Base-by-base conservation (phyloP, 2,113 vertebrate species). In the Nettapus auritus region DNA sequence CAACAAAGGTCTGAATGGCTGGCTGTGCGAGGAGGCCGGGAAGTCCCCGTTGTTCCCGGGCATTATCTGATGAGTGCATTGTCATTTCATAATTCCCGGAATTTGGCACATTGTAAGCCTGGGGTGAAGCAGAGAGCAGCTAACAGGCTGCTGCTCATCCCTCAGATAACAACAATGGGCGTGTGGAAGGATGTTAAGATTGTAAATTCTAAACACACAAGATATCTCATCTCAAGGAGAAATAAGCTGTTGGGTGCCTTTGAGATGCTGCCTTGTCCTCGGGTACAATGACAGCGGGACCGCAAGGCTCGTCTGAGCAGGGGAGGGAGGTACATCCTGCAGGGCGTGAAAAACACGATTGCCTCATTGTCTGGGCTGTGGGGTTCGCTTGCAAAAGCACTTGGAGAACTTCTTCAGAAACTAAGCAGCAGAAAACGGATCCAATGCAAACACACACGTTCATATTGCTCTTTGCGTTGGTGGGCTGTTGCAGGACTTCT, bases 51-150 rank as follows among this genome's bases (percentile, higher is more conserved):
- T 95, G 76, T 82, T 89, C 56, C 52, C 23, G 57, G 12, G 44
- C 62, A 19, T n/a, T 94, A 80, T 97, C 94, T 88, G 93, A 90
- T 67, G 66, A 87, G 68, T 4, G 60, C 67, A 90, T 97, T 96
- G 96, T 96, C 69, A n/a, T 77, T 68, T 94, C 89, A 94, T 95
- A 96, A 96, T 95, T 94, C 94, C 96, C 93, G 94, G 94, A 97
- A 96, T 91, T 53, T 77, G 96, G 87, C 94, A 44, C 89, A 26
- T 67, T 2, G 0, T 18, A 2, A 42, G 82, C 89, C 90, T 82
- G 94, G 78, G 96, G 94, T 93, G 91, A 96, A 91, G 86, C 87
- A 81, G 78, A 22, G 94, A 95, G 92, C 93, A 83, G 86, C 84
- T 69, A 53, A 77, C 42, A 25, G 95, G 74, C 88, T 83, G 2